Base-by-base conservation (phyloP, 2,113 vertebrate genomes). In the Psilopogon haemacephalus region DNA sequence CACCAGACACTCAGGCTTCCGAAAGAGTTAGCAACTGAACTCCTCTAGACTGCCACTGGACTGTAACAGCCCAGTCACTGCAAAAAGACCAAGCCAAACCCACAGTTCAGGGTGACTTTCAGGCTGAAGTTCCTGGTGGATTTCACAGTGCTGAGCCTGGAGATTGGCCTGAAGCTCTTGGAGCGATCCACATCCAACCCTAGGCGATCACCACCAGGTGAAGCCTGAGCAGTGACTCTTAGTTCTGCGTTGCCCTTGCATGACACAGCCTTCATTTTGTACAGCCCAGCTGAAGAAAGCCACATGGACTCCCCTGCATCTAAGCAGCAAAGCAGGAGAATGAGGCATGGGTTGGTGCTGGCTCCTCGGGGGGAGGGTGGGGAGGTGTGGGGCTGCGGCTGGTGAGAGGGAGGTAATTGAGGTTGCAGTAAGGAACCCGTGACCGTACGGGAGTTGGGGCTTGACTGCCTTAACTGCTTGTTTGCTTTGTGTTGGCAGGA, bases 401-500 rank as follows among this genome's bases (percentile, higher is more conserved):
- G 68, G 28, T 35, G 86, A 59, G 50, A 42, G 23, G 42, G 65
- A 81, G 59, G 74, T 35, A 58, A 71, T 0, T 52, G 76, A 83
- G 80, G 67, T 52, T 71, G 18, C 1, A 3, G 9, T 5, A 52
- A 56, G 48, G 80, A 91, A n/a, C 56, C 30, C 46, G 54, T 67
- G 67, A 46, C 48, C 60, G 38, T 21, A 28, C 18, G 27, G 72
- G 52, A 71, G 30, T 21, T 30, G 23, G 42, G 26, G 12, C 35
- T 67, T 89, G 68, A 67, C 72, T 89, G 68, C 71, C n/a, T 86
- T 62, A 75, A 56, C 62, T 74, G 52, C 71, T 70, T 37, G 37
- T 83, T 88, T 78, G 62, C 71, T 86, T 83, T 62, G 52, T 1
- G 1, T 71, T 86, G 72, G 42, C 1, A 10, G 50, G 37, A 21